Percentiles rank a stretch among this genome's conserved stretches.
Conservation (phyloP, 2,888 invertebrate genomes). For the Lasius fuliginosus region DNA sequence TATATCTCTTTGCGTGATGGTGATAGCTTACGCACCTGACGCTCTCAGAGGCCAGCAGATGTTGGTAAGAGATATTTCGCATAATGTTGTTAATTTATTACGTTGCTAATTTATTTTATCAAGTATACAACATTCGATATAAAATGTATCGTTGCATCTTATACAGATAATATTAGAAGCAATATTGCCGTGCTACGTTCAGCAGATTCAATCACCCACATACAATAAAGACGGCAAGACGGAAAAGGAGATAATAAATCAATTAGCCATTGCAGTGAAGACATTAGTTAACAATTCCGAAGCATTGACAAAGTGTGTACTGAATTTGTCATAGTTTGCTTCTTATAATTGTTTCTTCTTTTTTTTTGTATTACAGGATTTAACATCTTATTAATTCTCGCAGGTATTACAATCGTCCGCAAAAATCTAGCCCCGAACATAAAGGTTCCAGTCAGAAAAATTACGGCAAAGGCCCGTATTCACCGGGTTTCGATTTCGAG, state of each 20-base stretch:
- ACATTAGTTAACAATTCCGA: conserved; percentile 99
- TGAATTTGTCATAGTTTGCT: conserved; percentile 9
- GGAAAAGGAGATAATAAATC: conserved; percentile 97
- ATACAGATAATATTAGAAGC: conserved; percentile 97
- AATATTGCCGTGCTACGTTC: conserved; percentile 97
- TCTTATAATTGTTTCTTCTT: not conserved
- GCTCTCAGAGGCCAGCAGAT: conserved; percentile 97
- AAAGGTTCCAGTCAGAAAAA: conserved; percentile 96
- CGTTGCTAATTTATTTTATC: not conserved
- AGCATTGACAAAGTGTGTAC: conserved; percentile 94
- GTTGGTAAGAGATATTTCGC: conserved; percentile 89
- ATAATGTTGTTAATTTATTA: not conserved
- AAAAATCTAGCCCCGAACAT: conserved; percentile 96
- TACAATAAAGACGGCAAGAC: conserved; percentile 97
- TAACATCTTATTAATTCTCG: not conserved
- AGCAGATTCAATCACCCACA: conserved; percentile 96
- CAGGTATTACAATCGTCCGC: conserved; percentile 97
- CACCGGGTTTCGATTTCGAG: conserved; percentile 94
- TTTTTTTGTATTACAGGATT: too few species aligned
- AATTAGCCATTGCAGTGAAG: conserved; percentile 97
- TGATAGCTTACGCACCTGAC: conserved; percentile 99
- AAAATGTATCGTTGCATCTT: not conserved
- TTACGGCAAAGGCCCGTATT: conserved; percentile 91
- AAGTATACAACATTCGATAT: not conserved
- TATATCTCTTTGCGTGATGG: conserved; percentile 99